Evolutionary conservation across 1,140 invertebrate genomes (phyloP).

Genomic region (Chironomus tepperi): DNA sequence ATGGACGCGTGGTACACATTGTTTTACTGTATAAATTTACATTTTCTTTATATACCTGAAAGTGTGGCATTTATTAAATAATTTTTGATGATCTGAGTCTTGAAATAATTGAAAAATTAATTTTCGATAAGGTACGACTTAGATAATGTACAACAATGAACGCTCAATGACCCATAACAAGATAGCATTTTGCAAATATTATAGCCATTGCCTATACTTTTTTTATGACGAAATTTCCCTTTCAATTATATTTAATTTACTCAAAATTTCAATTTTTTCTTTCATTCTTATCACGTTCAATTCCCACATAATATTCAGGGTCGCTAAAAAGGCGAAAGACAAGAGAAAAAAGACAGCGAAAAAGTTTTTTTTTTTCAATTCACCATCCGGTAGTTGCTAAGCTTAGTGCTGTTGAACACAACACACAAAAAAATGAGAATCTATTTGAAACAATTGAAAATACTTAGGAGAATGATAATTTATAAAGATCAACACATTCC

Average conservation of each 20-base stretch:
- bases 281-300: not conserved
- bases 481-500: not conserved
- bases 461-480: not conserved
- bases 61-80: not conserved
- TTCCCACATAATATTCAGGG: not conserved
- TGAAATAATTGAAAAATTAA: too few relatives aligned
- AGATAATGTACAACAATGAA: constrained; percentile 1
- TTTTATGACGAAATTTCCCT: constrained; percentile 12
- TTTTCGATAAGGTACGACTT: not conserved
- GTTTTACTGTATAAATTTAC: not conserved
- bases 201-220: not conserved
- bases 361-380: not conserved
- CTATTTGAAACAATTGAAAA: not conserved
- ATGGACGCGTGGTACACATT: constrained; percentile 1
- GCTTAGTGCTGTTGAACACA: too few relatives aligned
- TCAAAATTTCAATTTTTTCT: not conserved
- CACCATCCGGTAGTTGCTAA: not conserved
- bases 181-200: not conserved
- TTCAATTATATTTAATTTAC: not conserved
- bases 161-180: not conserved
- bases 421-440: not conserved
- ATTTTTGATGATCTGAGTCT: too few relatives aligned
- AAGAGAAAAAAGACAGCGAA: not conserved
- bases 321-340: not conserved
- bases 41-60: not conserved